A percentile compares a stretch with the other conserved stretches of the same genome.
phyloP scores from a whole-genome alignment of 2,797 vertebrate genomes.

The Anas capensis region DNA sequence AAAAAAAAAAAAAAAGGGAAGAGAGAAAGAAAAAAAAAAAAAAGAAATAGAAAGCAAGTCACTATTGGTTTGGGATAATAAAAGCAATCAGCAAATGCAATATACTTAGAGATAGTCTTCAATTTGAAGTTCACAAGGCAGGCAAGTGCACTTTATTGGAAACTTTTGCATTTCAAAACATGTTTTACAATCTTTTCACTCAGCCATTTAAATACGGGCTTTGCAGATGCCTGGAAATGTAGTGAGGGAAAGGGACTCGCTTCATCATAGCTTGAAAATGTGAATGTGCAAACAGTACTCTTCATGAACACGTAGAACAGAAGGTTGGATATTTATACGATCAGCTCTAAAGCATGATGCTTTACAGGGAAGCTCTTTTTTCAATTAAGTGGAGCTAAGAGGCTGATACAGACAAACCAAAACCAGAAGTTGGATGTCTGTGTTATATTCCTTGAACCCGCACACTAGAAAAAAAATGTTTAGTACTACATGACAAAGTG shows the following conservation, averaged over 20 bases:
- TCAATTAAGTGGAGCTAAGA: conserved; percentile 24
- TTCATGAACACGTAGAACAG: conserved; percentile 52
- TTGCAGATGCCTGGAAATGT: conserved; percentile 40
- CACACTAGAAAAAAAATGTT: neutral
- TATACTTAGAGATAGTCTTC: neutral
- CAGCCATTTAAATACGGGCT: conserved; percentile 41
- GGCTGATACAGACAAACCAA: neutral
- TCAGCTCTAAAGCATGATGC: conserved; percentile 49
- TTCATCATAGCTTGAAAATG: conserved; percentile 46
- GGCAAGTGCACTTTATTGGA: conserved; percentile 30
- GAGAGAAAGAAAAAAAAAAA: neutral
- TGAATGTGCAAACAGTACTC: conserved; percentile 50
- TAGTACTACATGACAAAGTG: neutral
- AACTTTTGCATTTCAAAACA: conserved; percentile 48
- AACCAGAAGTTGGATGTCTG: neutral
- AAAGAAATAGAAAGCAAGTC: conserved; percentile 30
- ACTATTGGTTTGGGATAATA: conserved; percentile 6
- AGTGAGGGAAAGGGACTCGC: conserved; percentile 2
- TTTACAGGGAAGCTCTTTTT: conserved; percentile 50
- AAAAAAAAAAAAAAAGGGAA: neutral
- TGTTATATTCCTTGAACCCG: neutral
- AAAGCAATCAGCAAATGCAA: conserved; percentile 1
- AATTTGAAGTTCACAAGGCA: conserved; percentile 50
- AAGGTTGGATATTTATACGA: conserved; percentile 68
- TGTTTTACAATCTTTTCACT: conserved; percentile 43